phyloP scores from a whole-genome alignment of 2,888 invertebrate species.

The Melipona bicolor region DNA sequence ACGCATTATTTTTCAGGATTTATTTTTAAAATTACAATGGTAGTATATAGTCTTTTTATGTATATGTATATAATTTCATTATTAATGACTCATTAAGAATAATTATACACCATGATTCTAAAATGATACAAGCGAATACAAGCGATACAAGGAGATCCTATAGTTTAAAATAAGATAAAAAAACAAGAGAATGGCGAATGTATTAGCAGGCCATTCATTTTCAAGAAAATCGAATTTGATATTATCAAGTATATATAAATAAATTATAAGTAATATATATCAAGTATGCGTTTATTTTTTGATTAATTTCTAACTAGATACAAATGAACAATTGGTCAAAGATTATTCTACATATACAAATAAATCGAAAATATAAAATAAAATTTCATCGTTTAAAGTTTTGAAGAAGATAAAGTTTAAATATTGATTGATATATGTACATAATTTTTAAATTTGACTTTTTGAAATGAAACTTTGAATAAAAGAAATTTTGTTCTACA shows the following conservation, averaged over 20 bases:
- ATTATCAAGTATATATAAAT: background rate
- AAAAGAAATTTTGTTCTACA: too few relatives aligned
- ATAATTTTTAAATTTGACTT: too few relatives aligned
- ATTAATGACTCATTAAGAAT: background rate
- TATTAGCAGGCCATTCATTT: background rate
- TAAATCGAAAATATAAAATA: too few relatives aligned
- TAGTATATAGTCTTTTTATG: background rate
- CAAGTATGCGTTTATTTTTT: too few relatives aligned
- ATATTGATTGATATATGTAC: too few relatives aligned
- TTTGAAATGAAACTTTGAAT: too few relatives aligned
- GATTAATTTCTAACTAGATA: too few relatives aligned
- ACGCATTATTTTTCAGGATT: background rate
- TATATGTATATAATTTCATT: background rate
- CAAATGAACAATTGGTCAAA: too few relatives aligned
- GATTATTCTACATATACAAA: too few relatives aligned
- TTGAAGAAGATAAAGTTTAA: too few relatives aligned
- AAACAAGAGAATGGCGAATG: background rate
- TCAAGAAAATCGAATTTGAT: background rate
- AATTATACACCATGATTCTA: background rate
- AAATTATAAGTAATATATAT: too few relatives aligned
- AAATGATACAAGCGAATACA: background rate
- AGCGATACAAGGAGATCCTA: background rate
- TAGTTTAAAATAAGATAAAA: background rate
- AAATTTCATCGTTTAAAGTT: too few relatives aligned
- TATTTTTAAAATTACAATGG: background rate